Evolutionary conservation across 1,140 invertebrate species (phyloP).

Genomic region (Heliothis subflexa): DNA sequence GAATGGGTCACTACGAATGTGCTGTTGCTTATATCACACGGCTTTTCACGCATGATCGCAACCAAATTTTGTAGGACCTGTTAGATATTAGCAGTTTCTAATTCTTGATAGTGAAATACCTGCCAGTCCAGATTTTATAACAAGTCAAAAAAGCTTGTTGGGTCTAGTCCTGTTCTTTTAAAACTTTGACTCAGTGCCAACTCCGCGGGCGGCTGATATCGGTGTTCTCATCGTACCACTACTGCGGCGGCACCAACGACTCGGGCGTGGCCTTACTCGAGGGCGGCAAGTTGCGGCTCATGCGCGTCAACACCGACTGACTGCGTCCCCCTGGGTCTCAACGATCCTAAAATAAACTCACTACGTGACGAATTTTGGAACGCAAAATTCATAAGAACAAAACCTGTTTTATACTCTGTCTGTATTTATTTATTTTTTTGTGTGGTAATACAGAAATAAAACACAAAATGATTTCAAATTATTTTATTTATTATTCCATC

Average conservation of each 20-base stretch:
- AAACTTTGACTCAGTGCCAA: constrained; percentile 58
- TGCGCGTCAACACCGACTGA: constrained; percentile 61
- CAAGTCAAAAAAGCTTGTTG: no score
- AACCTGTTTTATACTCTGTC: no score
- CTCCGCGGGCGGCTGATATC: constrained; percentile 69
- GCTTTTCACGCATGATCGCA: no score
- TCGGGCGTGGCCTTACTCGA: constrained; percentile 66
- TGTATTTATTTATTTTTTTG: not conserved
- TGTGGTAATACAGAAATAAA: constrained; percentile 26
- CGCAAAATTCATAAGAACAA: no score
- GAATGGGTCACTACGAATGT: no score
- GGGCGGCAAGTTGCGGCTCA: constrained; percentile 63
- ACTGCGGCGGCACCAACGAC: constrained; percentile 75
- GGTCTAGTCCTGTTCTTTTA: no score
- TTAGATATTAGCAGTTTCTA: no score
- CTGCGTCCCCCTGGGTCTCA: not conserved
- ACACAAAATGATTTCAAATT: constrained; percentile 32
- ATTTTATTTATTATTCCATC: constrained; percentile 54
- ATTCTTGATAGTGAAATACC: no score
- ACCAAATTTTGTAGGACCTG: no score
- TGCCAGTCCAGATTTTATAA: no score
- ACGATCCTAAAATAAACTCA: not conserved
- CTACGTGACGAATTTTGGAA: no score
- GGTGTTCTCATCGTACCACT: constrained; percentile 73
- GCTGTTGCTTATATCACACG: no score